phyloP scores from a whole-genome alignment of 2,888 invertebrate species.

The Pseudoips prasinana region DNA sequence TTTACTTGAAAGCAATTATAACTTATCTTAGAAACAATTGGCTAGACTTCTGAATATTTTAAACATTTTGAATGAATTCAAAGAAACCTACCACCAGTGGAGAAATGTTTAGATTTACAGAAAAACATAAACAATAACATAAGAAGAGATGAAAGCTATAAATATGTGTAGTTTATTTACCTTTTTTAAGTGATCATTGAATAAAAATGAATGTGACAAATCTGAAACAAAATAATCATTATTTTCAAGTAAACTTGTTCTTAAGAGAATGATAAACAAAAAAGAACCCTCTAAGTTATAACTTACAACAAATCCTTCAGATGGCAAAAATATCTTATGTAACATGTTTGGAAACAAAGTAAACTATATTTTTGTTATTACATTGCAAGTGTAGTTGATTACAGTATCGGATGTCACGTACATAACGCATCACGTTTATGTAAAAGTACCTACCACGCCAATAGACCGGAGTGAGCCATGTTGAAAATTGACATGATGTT shows the following conservation, averaged over 20 bases:
- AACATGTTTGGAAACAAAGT: conserved; percentile 14
- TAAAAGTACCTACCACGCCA: conserved; percentile 38
- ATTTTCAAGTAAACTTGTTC: conserved; percentile 2
- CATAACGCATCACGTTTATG: conserved; percentile 32
- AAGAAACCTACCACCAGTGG: too few relatives aligned
- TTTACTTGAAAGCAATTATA: too few relatives aligned
- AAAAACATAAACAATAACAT: too few relatives aligned
- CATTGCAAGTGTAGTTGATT: conserved; percentile 18
- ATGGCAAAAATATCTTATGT: conserved; percentile 27
- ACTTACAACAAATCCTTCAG: conserved; percentile 15
- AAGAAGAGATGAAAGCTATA: too few relatives aligned
- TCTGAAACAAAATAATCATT: conserved; percentile 24
- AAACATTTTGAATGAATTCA: too few relatives aligned
- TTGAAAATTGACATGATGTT: conserved; percentile 64
- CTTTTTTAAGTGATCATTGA: conserved; percentile 32
- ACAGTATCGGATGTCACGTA: conserved; percentile 23
- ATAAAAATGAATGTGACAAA: conserved; percentile 18
- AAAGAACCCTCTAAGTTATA: too few relatives aligned
- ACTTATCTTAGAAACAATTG: too few relatives aligned
- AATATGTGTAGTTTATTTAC: conserved; percentile 13
- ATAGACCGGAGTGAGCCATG: conserved; percentile 62
- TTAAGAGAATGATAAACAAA: too few relatives aligned
- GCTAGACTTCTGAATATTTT: too few relatives aligned
- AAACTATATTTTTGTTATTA: conserved; percentile 16
- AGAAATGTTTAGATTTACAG: too few relatives aligned